Evolutionary conservation across 2,888 invertebrate species (phyloP).

Genomic region (Acronicta psi): DNA sequence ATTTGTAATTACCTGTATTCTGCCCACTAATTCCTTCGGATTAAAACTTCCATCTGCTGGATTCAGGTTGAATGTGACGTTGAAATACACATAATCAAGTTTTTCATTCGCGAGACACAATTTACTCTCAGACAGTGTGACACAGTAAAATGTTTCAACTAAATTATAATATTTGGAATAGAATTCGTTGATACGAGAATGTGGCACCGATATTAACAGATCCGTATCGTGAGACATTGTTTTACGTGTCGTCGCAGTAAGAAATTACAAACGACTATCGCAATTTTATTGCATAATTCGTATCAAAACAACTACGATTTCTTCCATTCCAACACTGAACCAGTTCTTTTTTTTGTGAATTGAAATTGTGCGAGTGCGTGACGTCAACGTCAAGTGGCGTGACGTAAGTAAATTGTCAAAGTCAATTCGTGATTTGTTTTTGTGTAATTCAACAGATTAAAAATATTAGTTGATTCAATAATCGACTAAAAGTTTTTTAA

Average conservation of each 20-base stretch:
- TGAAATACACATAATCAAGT: slow-evolving; percentile 80
- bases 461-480: slow-evolving; percentile 1
- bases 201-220: slow-evolving; percentile 81
- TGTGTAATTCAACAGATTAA: neutral
- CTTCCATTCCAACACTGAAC: slow-evolving; percentile 57
- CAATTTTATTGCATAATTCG: slow-evolving; percentile 80
- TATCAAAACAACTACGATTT: slow-evolving; percentile 73
- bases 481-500: neutral
- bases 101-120: slow-evolving; percentile 72
- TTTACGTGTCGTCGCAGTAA: slow-evolving; percentile 60
- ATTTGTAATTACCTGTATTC: slow-evolving; percentile 79
- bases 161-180: slow-evolving; percentile 83
- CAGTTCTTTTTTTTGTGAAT: slow-evolving; percentile 27
- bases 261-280: slow-evolving; percentile 67
- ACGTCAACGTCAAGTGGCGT: no score
- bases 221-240: slow-evolving; percentile 84
- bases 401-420: no score
- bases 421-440: neutral
- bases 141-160: slow-evolving; percentile 87
- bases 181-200: slow-evolving; percentile 80
- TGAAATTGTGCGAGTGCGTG: neutral
- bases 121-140: slow-evolving; percentile 82
- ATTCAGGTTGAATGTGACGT: slow-evolving; percentile 82
- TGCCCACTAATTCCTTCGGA: slow-evolving; percentile 77
- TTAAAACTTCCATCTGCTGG: slow-evolving; percentile 80